Percentiles rank a stretch among this genome's conserved stretches.
These are phyloP conservation scores for Schizopygopsis malacanthus DNA, from an alignment of 2,797 vertebrate genomes.

Conservation along the genomic window DNA sequence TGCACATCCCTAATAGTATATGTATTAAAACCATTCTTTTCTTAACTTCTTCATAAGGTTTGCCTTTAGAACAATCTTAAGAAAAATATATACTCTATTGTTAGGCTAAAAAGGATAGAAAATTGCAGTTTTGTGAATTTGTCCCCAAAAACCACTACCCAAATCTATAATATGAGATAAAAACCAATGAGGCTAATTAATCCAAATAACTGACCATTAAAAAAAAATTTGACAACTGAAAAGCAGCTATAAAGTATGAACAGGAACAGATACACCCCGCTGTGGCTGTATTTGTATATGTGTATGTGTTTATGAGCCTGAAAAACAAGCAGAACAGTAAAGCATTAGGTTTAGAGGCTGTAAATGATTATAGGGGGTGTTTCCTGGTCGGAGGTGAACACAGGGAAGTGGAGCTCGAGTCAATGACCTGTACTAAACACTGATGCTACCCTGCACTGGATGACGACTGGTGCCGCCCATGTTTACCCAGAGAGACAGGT, in stretches of 20 bases:
- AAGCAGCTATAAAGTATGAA: neutral
- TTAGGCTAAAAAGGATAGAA: neutral
- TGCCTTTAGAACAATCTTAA: neutral
- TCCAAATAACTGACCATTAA: neutral
- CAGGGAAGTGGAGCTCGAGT: constrained; percentile 10
- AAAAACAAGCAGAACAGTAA: constrained; percentile 11
- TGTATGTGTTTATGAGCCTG: neutral
- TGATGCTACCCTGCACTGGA: neutral
- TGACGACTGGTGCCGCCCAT: constrained; percentile 33
- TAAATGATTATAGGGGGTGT: constrained; percentile 32
- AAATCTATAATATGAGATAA: neutral
- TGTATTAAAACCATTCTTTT: neutral
- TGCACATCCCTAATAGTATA: neutral
- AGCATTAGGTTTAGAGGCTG: constrained; percentile 30
- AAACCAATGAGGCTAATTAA: neutral
- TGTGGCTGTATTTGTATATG: neutral
- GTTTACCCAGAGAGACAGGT: constrained; percentile 58
- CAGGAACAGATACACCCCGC: neutral
- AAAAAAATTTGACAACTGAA: neutral
- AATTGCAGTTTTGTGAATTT: neutral
- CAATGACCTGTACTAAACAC: constrained; percentile 13
- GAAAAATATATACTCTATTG: neutral
- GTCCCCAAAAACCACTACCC: neutral
- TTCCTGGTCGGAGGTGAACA: constrained; percentile 17
- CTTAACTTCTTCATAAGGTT: neutral